Conservation (phyloP, 2,888 invertebrate genomes). For the Yponomeuta malinellus region DNA sequence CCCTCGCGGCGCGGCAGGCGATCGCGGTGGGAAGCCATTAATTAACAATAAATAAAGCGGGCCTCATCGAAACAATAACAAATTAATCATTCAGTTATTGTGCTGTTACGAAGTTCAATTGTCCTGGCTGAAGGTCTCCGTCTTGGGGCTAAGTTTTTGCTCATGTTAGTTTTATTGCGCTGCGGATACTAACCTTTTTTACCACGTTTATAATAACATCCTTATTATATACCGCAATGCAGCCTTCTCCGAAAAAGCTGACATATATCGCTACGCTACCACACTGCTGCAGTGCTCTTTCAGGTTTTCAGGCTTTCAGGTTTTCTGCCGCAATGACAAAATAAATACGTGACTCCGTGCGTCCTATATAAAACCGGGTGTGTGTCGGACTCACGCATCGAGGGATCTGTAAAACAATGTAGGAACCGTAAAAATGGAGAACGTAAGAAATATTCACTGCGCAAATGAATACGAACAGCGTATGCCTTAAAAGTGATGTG, state of each 20-base stretch:
- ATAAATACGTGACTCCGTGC: too few relatives aligned
- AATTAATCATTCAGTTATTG: slow-evolving; percentile 32
- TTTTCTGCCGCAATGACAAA: neutral
- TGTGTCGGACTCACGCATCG: too few relatives aligned
- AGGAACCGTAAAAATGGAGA: too few relatives aligned
- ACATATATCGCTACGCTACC: neutral
- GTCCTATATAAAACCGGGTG: too few relatives aligned
- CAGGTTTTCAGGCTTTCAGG: neutral
- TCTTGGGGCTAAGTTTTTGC: neutral
- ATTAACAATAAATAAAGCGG: slow-evolving; percentile 42
- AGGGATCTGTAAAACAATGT: too few relatives aligned
- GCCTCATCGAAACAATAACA: slow-evolving; percentile 46
- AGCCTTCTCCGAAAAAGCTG: neutral
- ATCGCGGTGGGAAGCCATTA: slow-evolving; percentile 50
- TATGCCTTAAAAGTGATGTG: too few relatives aligned
- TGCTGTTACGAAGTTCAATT: slow-evolving; percentile 5
- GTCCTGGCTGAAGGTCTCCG: neutral
- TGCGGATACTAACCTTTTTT: neutral
- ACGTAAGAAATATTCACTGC: too few relatives aligned
- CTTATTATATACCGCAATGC: neutral
- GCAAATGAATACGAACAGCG: too few relatives aligned
- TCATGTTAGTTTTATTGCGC: neutral
- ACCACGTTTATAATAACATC: neutral
- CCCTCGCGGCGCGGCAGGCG: slow-evolving; percentile 28
- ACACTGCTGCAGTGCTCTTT: neutral